These are phyloP conservation scores for Rhabdornis inornatus DNA, from an alignment of 2,113 vertebrate genomes.

Conservation along the genomic window DNA sequence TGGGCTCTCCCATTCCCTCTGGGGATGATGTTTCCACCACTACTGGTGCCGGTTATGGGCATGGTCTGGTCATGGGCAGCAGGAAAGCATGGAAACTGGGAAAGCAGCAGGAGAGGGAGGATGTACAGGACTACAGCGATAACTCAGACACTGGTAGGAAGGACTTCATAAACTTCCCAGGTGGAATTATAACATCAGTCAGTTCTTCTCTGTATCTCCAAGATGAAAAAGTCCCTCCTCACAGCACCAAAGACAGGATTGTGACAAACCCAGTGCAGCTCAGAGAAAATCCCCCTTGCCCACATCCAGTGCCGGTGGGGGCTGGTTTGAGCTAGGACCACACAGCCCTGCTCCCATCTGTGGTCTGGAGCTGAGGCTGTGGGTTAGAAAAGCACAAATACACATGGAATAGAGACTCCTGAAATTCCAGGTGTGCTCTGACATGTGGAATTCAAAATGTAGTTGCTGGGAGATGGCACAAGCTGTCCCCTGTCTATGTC, in stretches of 20 bases:
- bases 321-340: not conserved
- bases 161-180: not conserved
- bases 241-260: not conserved
- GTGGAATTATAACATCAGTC: not conserved
- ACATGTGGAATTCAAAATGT: not conserved
- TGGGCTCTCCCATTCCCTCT: not conserved
- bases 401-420: not conserved
- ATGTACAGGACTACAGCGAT: not conserved
- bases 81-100: no score
- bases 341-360: not conserved
- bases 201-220: not conserved
- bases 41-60: not conserved
- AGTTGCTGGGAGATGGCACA: not conserved
- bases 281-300: not conserved
- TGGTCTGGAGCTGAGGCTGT: not conserved
- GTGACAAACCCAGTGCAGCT: not conserved
- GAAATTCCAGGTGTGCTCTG: not conserved
- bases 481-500: not conserved
- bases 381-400: not conserved
- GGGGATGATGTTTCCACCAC: not conserved
- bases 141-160: not conserved
- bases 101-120: not conserved
- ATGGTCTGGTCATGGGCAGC: not conserved
- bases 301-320: accelerated
- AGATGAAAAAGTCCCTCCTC: not conserved